phyloP scores from a whole-genome alignment of 2,113 vertebrate genomes.

The Poecilia latipinna region DNA sequence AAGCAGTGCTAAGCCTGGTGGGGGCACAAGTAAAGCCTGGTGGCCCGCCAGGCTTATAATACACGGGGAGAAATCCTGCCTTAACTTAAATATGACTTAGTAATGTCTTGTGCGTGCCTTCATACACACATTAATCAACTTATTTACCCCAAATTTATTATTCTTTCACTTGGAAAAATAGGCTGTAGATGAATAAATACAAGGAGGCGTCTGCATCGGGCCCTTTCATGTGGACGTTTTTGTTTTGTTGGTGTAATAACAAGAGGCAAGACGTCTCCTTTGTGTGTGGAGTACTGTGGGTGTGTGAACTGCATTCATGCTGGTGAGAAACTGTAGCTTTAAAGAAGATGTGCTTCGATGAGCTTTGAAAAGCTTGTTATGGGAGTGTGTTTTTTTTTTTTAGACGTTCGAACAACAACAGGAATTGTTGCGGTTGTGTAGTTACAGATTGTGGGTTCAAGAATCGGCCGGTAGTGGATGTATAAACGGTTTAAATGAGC shows the following conservation, averaged over 20 bases:
- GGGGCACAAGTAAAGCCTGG: too few species aligned
- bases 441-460: slow-evolving; percentile 49
- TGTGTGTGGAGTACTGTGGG: slow-evolving; percentile 1
- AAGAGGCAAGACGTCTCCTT: background rate
- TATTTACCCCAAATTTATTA: too few species aligned
- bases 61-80: too few species aligned
- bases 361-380: slow-evolving; percentile 21
- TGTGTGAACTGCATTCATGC: slow-evolving; percentile 15
- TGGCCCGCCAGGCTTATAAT: too few species aligned
- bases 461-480: slow-evolving; percentile 45
- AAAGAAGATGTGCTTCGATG: slow-evolving; percentile 9
- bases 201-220: too few species aligned
- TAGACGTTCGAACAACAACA: slow-evolving; percentile 12
- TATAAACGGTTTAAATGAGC: slow-evolving; percentile 29
- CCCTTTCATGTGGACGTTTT: background rate
- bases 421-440: slow-evolving; percentile 45
- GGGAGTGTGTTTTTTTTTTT: slow-evolving; percentile 10
- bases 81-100: too few species aligned
- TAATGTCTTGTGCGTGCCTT: too few species aligned
- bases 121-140: too few species aligned
- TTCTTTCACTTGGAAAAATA: too few species aligned
- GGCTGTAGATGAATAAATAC: too few species aligned
- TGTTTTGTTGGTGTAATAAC: background rate
- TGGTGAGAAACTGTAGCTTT: background rate
- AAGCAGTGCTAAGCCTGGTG: too few species aligned